Evolutionary conservation across 2,888 invertebrate genomes (phyloP).

Genomic region (Ischnura elegans): DNA sequence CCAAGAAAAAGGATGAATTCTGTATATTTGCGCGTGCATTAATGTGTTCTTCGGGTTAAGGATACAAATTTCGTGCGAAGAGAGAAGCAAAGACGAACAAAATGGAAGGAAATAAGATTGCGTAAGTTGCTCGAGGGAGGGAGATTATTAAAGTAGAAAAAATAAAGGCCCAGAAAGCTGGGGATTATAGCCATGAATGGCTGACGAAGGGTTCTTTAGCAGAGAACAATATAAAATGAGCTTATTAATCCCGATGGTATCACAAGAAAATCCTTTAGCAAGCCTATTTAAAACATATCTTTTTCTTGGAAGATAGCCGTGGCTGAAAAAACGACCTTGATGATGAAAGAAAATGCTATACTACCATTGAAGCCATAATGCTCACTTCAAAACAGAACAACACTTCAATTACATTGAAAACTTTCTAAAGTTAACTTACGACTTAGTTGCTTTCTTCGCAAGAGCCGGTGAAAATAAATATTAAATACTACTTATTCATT

Average conservation of each 20-base stretch:
- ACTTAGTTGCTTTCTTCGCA: too few relatives aligned
- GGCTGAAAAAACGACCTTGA: not conserved
- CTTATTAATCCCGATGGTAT: slow-evolving; percentile 36
- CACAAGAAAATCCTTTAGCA: not conserved
- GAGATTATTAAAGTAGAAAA: slow-evolving; percentile 6
- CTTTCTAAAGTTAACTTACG: too few relatives aligned
- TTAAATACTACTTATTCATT: too few relatives aligned
- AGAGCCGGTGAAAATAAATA: too few relatives aligned
- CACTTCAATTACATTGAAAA: too few relatives aligned
- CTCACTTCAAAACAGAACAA: not conserved
- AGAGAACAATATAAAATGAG: not conserved
- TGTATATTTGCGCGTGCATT: slow-evolving; percentile 3
- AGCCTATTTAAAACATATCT: not conserved
- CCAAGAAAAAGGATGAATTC: not conserved
- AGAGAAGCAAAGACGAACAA: slow-evolving; percentile 26
- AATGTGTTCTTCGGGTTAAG: slow-evolving; percentile 19
- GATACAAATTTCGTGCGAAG: not conserved
- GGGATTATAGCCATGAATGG: slow-evolving; percentile 3
- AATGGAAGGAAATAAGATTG: slow-evolving; percentile 27
- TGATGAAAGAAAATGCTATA: not conserved
- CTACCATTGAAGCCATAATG: not conserved
- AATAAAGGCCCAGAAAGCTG: slow-evolving; percentile 31
- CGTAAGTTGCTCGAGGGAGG: slow-evolving; percentile 37
- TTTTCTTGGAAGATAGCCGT: not conserved
- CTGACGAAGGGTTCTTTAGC: slow-evolving; percentile 16